Percentiles rank a stretch among this genome's conserved stretches.
These are phyloP conservation scores for Clusia tigrina DNA, from an alignment of 2,888 invertebrate genomes.

Conservation along the genomic window DNA sequence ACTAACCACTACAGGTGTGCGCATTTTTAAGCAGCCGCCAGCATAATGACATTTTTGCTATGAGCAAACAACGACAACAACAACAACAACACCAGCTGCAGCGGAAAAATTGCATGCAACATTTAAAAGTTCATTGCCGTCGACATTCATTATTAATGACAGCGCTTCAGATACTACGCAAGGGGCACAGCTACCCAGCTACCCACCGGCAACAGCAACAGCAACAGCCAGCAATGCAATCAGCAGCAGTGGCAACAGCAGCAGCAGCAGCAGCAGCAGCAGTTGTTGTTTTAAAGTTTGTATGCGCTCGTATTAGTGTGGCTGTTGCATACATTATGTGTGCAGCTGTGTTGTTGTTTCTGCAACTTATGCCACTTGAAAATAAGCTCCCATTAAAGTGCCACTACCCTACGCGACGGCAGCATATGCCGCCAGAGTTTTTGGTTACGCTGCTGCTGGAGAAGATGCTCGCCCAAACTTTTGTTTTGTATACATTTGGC, in stretches of 20 bases:
- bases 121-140: conserved; percentile 65
- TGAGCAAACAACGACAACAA: neutral
- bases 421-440: neutral
- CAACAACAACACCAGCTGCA: no score
- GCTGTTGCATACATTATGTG: conserved; percentile 15
- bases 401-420: no score
- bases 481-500: no score
- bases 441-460: neutral
- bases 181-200: no score
- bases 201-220: conserved; percentile 23
- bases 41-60: conserved; percentile 28
- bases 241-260: conserved; percentile 61
- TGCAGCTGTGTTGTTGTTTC: neutral
- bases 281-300: no score
- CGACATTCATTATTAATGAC: conserved; percentile 63
- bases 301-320: no score
- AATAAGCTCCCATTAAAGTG: no score
- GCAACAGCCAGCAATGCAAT: conserved; percentile 42
- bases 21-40: conserved; percentile 1
- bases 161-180: no score
- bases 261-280: conserved; percentile 27
- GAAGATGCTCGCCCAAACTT: no score
- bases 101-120: conserved; percentile 50
- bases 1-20: no score
- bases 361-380: no score